These are phyloP conservation scores for Enteromius treurensis DNA, from an alignment of 2,797 vertebrate genomes.

Conservation along the genomic window DNA sequence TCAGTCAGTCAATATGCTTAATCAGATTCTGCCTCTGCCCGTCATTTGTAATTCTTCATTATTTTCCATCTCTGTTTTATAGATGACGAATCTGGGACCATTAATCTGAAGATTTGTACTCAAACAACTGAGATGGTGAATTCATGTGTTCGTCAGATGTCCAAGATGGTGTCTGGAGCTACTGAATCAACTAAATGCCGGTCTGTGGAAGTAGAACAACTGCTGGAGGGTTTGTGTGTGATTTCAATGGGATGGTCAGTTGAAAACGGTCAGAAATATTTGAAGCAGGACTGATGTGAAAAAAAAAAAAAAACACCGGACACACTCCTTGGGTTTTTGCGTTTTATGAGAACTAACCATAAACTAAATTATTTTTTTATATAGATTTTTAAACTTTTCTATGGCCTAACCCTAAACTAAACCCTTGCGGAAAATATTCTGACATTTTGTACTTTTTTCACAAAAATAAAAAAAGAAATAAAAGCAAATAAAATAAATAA, in stretches of 20 bases:
- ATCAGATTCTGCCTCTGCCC: conserved; percentile 52
- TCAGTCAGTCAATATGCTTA: conserved; percentile 58
- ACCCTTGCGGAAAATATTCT: not conserved
- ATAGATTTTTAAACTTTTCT: not conserved
- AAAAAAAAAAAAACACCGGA: not conserved
- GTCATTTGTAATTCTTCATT: conserved; percentile 58
- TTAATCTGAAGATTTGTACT: conserved; percentile 48
- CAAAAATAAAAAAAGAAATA: not conserved
- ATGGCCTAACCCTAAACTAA: not conserved
- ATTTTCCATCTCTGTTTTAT: conserved; percentile 54
- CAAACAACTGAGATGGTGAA: conserved; percentile 46
- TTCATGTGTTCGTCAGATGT: conserved; percentile 51
- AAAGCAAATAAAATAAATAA: not conserved
- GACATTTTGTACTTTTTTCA: not conserved
- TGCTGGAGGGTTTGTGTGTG: not conserved
- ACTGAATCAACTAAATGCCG: not conserved
- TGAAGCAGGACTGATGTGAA: not conserved
- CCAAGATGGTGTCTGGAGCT: conserved; percentile 15
- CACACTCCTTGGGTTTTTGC: not conserved
- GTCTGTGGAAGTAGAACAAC: not conserved
- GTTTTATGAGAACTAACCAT: not conserved
- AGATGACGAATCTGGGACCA: conserved; percentile 37
- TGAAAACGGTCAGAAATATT: not conserved
- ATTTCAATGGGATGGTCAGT: not conserved
- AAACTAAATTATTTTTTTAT: not conserved